Percentiles rank a stretch among this genome's conserved stretches.
phyloP scores from a whole-genome alignment of 2,113 vertebrate species.

The Apodemus speciosus region DNA sequence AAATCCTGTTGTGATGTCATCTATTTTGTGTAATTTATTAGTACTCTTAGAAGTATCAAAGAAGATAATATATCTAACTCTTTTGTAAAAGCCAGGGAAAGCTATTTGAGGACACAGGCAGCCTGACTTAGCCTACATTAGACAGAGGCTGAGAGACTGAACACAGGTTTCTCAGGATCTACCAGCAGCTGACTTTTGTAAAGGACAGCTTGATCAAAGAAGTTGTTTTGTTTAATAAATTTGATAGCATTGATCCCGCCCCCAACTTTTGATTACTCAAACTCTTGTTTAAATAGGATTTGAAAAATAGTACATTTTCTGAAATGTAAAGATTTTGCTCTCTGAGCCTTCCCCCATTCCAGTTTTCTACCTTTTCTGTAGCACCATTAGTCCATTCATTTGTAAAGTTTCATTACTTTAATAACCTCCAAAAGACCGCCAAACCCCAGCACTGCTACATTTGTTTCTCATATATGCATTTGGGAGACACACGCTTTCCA shows the following conservation, averaged over 20 bases:
- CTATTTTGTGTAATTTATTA: slow-evolving; percentile 54
- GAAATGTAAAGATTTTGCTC: background rate
- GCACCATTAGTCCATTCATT: background rate
- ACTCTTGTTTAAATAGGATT: background rate
- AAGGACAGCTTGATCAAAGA: background rate
- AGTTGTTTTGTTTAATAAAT: background rate
- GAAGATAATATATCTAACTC: slow-evolving; percentile 43
- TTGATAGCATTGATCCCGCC: background rate
- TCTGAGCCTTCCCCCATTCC: background rate
- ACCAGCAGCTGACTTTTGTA: background rate
- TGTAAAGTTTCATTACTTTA: background rate
- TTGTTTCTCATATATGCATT: background rate
- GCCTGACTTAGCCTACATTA: slow-evolving; percentile 8
- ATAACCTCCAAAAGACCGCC: background rate
- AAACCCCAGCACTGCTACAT: background rate
- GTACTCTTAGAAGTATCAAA: slow-evolving; percentile 46
- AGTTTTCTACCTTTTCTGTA: background rate
- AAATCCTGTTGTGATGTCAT: slow-evolving; percentile 57
- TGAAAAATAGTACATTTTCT: background rate
- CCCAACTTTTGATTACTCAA: background rate
- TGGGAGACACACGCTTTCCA: background rate
- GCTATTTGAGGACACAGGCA: background rate
- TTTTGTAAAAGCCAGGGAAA: slow-evolving; percentile 32
- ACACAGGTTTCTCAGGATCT: background rate
- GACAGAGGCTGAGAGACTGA: background rate